Evolutionary conservation across 2,113 vertebrate genomes (phyloP).

Genomic region (Pachyramphus minor): DNA sequence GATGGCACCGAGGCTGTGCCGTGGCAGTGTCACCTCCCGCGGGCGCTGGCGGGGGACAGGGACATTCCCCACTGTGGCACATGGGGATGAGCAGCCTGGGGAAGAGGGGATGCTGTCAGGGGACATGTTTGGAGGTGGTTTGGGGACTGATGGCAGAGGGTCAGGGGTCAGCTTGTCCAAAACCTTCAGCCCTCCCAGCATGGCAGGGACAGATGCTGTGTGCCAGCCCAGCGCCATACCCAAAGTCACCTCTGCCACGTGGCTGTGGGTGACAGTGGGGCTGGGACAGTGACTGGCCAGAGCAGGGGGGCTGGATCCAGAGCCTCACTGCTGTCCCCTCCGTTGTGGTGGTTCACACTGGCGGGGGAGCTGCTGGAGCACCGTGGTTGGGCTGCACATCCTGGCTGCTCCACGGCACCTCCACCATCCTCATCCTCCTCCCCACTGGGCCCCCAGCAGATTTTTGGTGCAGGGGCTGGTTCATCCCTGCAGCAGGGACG

Average conservation of each 20-base stretch:
- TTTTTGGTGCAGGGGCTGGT: background rate
- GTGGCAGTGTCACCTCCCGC: background rate
- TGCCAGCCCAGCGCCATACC: rapidly evolving
- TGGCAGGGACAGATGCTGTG: background rate
- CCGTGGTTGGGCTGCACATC: rapidly evolving
- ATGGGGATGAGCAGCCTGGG: background rate
- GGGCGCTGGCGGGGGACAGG: rapidly evolving
- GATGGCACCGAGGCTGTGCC: background rate
- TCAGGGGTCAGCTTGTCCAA: background rate
- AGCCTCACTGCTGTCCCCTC: background rate
- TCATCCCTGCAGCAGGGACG: rapidly evolving
- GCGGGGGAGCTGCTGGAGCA: background rate
- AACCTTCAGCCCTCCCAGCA: rapidly evolving
- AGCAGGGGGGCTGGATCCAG: background rate
- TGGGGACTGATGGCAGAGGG: background rate
- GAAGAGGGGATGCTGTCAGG: background rate
- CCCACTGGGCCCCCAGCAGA: rapidly evolving
- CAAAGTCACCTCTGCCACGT: rapidly evolving
- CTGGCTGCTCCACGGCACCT: background rate
- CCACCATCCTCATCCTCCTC: background rate
- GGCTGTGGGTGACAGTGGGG: background rate
- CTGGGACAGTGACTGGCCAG: rapidly evolving
- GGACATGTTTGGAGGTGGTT: background rate
- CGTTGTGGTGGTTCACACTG: rapidly evolving
- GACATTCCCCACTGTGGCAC: rapidly evolving